Evolutionary conservation across 1,140 invertebrate species (phyloP), one percentile per base, ranked within the genome.

Genomic region (Ceratina calcarata): DNA sequence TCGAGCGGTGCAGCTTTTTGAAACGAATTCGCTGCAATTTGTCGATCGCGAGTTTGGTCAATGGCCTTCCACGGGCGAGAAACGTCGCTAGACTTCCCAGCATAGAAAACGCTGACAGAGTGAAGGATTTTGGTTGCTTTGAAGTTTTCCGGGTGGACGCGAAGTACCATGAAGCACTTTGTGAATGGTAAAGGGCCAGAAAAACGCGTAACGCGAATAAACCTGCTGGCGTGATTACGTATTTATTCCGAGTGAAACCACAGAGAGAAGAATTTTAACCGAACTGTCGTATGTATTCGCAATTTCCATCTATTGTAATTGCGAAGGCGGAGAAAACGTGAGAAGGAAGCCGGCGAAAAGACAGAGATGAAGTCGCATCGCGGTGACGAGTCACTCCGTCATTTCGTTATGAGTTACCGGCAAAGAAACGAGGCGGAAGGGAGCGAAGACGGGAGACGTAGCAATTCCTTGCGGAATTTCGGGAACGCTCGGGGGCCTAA

Each of bases 401-500:
- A 77, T 75, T 80, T 77, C 65, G 78, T 80, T 80, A 80, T 69
- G 73, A 80, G 78, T 73, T 66, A 55, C 78, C 78, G 73, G 22
- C 37, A 73, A 66, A 61, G 73, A 80, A 80, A 80, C 78, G 73
- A 80, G 73, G 64, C 78, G 22, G 78, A 80, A 80, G 64, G n/a
- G 75, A 49, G 49, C 55, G 37, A 45, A 3, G 37, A 74, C 64
- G 72, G 22, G 78, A 57, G 65, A 57, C 65, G 71, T 45, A 69
- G 70, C 72, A 69, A 80, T 80, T 76, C 72, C 78, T 80, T 32
- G 18, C 68, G 73, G 78, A 80, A 80, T 80, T 80, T 80, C 58
- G 73, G 64, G 57, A 76, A 76, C 65, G 78, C 78, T 73, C 71
- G 61, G 49, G 70, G 78, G 78, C 71, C 61, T 80, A 75, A 74